Conservation (phyloP, 1,140 invertebrate species). For the Musca domestica region DNA sequence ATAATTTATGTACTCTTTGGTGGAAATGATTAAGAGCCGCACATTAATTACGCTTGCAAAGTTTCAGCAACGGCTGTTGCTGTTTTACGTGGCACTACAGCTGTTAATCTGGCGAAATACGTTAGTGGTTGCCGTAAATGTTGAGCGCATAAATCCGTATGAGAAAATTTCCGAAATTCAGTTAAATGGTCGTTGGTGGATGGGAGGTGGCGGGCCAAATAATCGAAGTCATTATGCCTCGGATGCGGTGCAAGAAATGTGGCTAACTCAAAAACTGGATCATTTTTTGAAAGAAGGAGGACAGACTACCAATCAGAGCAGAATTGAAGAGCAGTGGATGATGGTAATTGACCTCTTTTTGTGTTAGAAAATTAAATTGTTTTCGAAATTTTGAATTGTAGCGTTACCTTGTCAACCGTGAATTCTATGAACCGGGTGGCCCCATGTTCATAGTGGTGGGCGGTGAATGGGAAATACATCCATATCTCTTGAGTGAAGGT, state of each 20-base stretch:
- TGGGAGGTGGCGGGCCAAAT: no score
- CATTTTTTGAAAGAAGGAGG: conserved; percentile 30
- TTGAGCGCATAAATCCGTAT: not conserved
- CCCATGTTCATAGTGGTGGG: conserved; percentile 73
- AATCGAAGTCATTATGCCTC: not conserved
- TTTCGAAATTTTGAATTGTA: conserved; percentile 30
- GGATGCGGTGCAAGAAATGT: conserved; percentile 36
- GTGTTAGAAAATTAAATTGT: not conserved
- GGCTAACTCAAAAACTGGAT: conserved; percentile 38
- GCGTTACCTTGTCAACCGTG: conserved; percentile 62
- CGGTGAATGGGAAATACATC: conserved; percentile 62
- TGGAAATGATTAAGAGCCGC: no score
- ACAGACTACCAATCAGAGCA: not conserved
- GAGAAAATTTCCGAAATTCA: not conserved
- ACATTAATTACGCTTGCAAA: no score
- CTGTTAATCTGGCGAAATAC: not conserved
- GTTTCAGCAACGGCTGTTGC: no score
- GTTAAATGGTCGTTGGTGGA: not conserved
- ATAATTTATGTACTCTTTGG: no score
- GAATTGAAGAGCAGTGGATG: conserved; percentile 34
- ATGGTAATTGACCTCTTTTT: conserved; percentile 31
- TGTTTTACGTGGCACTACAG: no score
- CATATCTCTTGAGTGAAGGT: conserved; percentile 54
- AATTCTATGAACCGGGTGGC: conserved; percentile 55
- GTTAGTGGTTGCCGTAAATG: not conserved